These are phyloP conservation scores for Marronus borbonicus DNA, from an alignment of 2,888 invertebrate species.

Conservation along the genomic window DNA sequence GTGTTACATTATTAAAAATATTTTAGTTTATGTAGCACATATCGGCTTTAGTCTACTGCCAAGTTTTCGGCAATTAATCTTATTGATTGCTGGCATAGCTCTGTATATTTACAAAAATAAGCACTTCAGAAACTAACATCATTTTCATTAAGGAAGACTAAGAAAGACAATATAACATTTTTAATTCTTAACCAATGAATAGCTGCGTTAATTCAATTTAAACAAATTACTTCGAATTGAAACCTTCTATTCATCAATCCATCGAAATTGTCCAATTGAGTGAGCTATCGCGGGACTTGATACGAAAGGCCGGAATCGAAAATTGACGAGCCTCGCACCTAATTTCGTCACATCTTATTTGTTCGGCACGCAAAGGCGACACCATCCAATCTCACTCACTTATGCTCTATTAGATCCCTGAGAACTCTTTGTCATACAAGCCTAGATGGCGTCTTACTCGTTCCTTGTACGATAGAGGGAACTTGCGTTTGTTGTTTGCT, in stretches of 20 bases:
- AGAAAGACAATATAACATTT: too few relatives aligned
- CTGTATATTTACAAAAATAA: too few relatives aligned
- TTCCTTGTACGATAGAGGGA: neutral
- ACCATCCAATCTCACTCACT: slow-evolving; percentile 31
- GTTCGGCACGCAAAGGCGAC: slow-evolving; percentile 39
- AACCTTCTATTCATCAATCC: neutral
- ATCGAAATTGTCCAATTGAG: slow-evolving; percentile 16
- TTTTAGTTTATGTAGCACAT: too few relatives aligned
- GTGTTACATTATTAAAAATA: too few relatives aligned
- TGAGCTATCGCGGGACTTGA: slow-evolving; percentile 19
- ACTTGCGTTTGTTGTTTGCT: neutral
- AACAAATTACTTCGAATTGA: neutral
- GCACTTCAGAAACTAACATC: too few relatives aligned
- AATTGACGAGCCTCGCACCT: slow-evolving; percentile 36
- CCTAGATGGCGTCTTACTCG: neutral
- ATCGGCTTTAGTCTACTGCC: too few relatives aligned
- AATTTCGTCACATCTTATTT: slow-evolving; percentile 42
- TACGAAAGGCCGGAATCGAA: slow-evolving; percentile 20
- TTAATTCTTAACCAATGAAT: too few relatives aligned
- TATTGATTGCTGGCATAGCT: too few relatives aligned
- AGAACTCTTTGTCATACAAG: slow-evolving; percentile 38
- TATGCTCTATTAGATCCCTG: slow-evolving; percentile 34
- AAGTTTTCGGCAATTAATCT: too few relatives aligned
- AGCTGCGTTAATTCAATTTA: slow-evolving; percentile 1
- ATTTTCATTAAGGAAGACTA: too few relatives aligned